Evolutionary conservation across 37 sponge, comb jelly and placozoan species (phyloP).

Genomic region (Axinella damicornis): DNA sequence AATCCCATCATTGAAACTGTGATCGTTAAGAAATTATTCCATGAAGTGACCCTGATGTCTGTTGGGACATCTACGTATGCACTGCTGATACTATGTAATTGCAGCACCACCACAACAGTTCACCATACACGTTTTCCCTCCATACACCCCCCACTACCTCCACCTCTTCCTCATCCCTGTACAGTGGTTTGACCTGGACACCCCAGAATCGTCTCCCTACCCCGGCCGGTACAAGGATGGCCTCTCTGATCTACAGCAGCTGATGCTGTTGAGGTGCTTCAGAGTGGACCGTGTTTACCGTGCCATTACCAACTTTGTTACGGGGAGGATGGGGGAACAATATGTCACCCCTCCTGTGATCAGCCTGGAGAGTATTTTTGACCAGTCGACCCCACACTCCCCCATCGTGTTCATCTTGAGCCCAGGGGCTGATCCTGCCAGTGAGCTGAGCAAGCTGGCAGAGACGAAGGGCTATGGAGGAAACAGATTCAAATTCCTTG

Average conservation of each 20-base stretch:
- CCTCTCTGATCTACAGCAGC: conserved; percentile 85
- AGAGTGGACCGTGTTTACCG: conserved; percentile 97
- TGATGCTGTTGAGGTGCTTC: conserved; percentile 95
- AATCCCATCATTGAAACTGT: too few species aligned
- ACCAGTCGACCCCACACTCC: conserved; percentile 91
- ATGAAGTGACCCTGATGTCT: too few species aligned
- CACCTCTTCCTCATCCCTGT: neutral
- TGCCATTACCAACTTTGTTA: conserved; percentile 96
- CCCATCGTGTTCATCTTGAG: conserved; percentile 99
- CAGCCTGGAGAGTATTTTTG: conserved; percentile 91
- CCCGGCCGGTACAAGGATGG: conserved; percentile 84
- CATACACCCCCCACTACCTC: too few species aligned
- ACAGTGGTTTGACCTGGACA: conserved; percentile 95
- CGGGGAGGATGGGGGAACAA: conserved; percentile 95
- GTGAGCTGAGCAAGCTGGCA: conserved; percentile 96
- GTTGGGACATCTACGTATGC: too few species aligned
- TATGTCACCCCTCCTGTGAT: conserved; percentile 99
- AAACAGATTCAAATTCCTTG: conserved; percentile 97
- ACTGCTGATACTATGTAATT: too few species aligned
- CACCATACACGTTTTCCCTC: too few species aligned
- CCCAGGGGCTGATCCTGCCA: conserved; percentile 98
- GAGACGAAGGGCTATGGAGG: conserved; percentile 96
- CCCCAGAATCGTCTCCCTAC: conserved; percentile 86
- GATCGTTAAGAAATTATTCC: too few species aligned
- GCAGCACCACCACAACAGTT: too few species aligned